A percentile compares a stretch with the other conserved stretches of the same genome.
These are phyloP conservation scores for Quadriops clusia DNA, from an alignment of 2,888 invertebrate species.

Conservation along the genomic window DNA sequence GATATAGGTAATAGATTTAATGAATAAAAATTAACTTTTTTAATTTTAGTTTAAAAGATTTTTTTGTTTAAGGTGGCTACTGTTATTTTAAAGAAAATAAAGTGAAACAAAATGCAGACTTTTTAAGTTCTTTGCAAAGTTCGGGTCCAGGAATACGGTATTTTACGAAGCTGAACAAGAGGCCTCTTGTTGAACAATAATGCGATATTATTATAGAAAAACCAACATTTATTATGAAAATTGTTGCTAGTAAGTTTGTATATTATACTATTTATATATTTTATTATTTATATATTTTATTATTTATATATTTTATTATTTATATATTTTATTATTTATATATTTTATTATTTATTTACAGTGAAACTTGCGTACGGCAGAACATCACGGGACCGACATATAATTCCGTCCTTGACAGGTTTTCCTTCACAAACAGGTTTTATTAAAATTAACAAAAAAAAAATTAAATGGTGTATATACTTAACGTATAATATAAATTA, in stretches of 20 bases:
- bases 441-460: no score
- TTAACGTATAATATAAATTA: no score
- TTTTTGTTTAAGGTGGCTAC: slow-evolving; percentile 42
- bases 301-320: no score
- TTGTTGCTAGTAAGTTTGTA: slow-evolving; percentile 92
- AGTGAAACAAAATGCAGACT: slow-evolving; percentile 63
- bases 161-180: slow-evolving; percentile 54
- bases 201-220: slow-evolving; percentile 86
- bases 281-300: no score
- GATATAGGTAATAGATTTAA: slow-evolving; percentile 55
- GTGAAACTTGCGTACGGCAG: no score
- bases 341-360: no score
- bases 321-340: no score
- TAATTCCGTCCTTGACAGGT: no score
- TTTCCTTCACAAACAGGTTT: no score
- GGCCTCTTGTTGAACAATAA: slow-evolving; percentile 49
- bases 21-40: slow-evolving; percentile 8
- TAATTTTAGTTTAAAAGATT: slow-evolving; percentile 12
- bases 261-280: no score
- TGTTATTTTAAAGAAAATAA: slow-evolving; percentile 56
- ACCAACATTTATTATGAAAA: slow-evolving; percentile 92
- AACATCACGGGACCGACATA: no score
- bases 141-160: slow-evolving; percentile 90
- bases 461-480: no score
- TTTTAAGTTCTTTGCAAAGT: slow-evolving; percentile 88